These are phyloP conservation scores for Acrobasis suavella DNA, from an alignment of 2,888 invertebrate genomes.

Conservation along the genomic window DNA sequence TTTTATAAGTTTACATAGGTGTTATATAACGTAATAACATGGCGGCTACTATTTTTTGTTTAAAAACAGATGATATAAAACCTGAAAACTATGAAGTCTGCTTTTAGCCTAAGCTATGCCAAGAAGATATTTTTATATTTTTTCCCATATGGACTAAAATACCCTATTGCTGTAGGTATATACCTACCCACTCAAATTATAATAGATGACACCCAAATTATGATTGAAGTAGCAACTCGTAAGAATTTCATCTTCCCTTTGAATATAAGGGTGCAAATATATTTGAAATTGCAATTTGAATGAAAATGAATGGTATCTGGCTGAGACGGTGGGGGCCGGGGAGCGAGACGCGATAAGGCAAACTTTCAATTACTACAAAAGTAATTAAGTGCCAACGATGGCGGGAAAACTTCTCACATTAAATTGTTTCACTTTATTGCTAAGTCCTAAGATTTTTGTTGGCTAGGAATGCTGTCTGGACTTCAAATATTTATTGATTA, in stretches of 20 bases:
- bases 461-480: conserved; percentile 40
- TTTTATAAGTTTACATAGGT: too few species aligned
- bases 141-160: too few species aligned
- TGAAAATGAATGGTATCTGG: conserved; percentile 19
- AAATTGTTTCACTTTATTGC: conserved; percentile 66
- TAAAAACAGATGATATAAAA: too few species aligned
- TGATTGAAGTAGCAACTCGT: neutral
- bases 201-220: neutral
- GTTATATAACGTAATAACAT: too few species aligned
- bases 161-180: too few species aligned
- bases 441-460: conserved; percentile 66
- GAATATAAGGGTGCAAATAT: conserved; percentile 12
- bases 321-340: conserved; percentile 1
- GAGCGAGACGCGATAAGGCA: conserved; percentile 28
- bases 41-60: too few species aligned
- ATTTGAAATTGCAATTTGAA: conserved; percentile 20
- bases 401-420: conserved; percentile 61
- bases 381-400: conserved; percentile 71
- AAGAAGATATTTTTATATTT: too few species aligned
- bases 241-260: neutral
- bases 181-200: neutral
- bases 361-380: conserved; percentile 71
- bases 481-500: conserved; percentile 43
- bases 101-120: too few species aligned
- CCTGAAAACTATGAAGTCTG: too few species aligned